A percentile compares a stretch with the other conserved stretches of the same genome.
Evolutionary conservation across 1,140 invertebrate species (phyloP).

Genomic region (Hirudo medicinalis): DNA sequence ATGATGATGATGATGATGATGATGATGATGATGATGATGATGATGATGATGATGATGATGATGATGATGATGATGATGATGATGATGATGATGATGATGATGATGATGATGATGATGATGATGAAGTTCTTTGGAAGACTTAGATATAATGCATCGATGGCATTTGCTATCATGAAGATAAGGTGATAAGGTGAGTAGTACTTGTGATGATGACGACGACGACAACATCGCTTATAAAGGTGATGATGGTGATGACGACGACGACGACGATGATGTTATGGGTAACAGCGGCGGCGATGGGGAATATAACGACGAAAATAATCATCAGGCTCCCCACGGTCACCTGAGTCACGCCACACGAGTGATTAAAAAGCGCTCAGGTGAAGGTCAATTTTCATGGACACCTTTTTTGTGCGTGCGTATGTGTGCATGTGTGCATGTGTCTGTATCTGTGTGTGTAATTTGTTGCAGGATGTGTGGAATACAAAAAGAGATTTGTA

Average conservation of each 20-base stretch:
- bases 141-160: too few species aligned
- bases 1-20: background rate
- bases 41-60: background rate
- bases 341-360: too few species aligned
- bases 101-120: constrained; percentile 1
- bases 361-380: too few species aligned
- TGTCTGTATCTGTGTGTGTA: too few species aligned
- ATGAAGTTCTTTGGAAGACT: background rate
- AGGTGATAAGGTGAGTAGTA: too few species aligned
- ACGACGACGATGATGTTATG: background rate
- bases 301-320: background rate
- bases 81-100: constrained; percentile 2
- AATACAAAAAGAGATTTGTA: too few species aligned
- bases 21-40: background rate
- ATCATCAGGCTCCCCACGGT: too few species aligned
- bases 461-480: too few species aligned
- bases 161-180: too few species aligned
- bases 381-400: too few species aligned
- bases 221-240: background rate
- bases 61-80: background rate
- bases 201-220: background rate
- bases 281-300: background rate
- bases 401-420: too few species aligned
- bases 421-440: too few species aligned
- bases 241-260: background rate